Evolutionary conservation across 2,797 vertebrate species (phyloP).

Genomic region (Odontamblyopus lacepedii): DNA sequence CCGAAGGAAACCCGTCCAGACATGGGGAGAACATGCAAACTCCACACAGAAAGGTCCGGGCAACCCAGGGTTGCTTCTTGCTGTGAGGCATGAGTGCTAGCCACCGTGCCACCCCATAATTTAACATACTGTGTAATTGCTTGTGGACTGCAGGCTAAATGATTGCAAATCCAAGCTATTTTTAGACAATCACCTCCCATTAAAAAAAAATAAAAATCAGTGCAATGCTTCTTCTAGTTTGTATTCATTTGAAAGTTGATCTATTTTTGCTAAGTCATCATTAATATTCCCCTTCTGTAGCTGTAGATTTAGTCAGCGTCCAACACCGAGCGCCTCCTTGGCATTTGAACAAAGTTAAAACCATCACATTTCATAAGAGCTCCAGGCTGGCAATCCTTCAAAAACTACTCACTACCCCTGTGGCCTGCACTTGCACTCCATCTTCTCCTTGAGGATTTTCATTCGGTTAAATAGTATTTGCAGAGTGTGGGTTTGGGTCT

Average conservation of each 20-base stretch:
- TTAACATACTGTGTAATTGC: background rate
- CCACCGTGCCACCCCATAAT: no score
- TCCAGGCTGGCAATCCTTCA: background rate
- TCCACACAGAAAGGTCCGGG: no score
- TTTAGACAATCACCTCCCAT: background rate
- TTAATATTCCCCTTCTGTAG: background rate
- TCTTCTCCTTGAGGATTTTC: slow-evolving; percentile 24
- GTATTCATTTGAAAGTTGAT: background rate
- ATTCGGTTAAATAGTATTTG: slow-evolving; percentile 19
- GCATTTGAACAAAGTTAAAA: slow-evolving; percentile 2
- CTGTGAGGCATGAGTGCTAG: no score
- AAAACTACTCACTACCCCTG: background rate
- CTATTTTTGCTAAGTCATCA: background rate
- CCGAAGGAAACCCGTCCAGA: no score
- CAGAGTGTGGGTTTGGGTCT: slow-evolving; percentile 17
- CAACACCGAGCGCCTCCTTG: background rate
- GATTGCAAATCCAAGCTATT: background rate
- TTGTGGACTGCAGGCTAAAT: background rate
- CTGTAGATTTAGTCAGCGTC: background rate
- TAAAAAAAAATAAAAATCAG: background rate
- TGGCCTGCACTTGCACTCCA: slow-evolving; percentile 1
- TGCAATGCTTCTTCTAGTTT: background rate
- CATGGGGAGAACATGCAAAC: no score
- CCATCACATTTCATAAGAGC: background rate
- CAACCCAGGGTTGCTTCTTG: no score